Evolutionary conservation across 2,113 vertebrate species (phyloP), one percentile per base, ranked within the genome.

Genomic region (Clarias batrachus): DNA sequence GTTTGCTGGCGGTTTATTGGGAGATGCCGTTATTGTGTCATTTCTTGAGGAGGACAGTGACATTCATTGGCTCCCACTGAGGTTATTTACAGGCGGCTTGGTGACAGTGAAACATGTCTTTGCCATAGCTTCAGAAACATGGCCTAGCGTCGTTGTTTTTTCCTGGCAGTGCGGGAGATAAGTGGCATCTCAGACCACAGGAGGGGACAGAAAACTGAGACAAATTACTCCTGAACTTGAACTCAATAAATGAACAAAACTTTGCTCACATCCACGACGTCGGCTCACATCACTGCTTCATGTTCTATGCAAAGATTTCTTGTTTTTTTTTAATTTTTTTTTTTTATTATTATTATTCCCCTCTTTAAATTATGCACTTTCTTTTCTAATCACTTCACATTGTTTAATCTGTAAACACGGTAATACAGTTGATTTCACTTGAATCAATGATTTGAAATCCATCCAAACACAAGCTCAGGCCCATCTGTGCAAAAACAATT

Each of bases 101-200:
- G 81, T 84, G 88, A 91, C 87, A 91, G 88, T 88, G 85, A 88
- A 90, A 90, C 90, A 89, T 90, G 88, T 84, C 77, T 86, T 85
- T 84, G 77, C 80, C 81, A 87, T 84, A 74, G 70, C 62, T 52
- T 73, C 57, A 23, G 68, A 78, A 85, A 86, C 73, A 62, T 74
- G 76, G 82, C n/a, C 81, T 78, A 70, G 73, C 85, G 71, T 85
- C 60, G 88, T 83, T 87, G 81, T 54, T 84, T 87, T 91, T 88
- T 86, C 71, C 74, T 83, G 82, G 86, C 73, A 56, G 83, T 81
- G 87, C 54, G 74, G 81, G 82, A 85, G 86, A 85, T 86, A 90
- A 87, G 81, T 86, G 87, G 85, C 89, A 86, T 66, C 25, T 83
- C 85, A 89, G 88, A 89, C 86, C 74, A 37, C 80, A 81, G 73